Percentiles rank a stretch among this genome's conserved stretches.
Conservation (phyloP, 2,888 invertebrate genomes). For the Kuschelorhynchus macadamiae region DNA sequence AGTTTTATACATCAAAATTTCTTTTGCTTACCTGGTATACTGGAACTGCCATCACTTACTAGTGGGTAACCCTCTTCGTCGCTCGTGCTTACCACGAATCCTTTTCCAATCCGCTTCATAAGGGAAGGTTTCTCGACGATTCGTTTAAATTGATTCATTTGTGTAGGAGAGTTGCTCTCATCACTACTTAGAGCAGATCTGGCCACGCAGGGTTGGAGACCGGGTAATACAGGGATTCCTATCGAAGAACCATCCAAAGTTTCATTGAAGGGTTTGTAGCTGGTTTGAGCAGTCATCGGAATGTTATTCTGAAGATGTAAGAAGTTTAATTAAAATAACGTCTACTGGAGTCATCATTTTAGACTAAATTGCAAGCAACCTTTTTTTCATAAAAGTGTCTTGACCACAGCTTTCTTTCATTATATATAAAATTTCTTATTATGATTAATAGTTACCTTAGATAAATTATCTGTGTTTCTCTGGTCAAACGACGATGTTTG, state of each 20-base stretch:
- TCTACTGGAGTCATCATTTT: no score
- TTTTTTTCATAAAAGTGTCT: no score
- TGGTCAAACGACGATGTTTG: constrained; percentile 6
- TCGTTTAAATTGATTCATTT: constrained; percentile 87
- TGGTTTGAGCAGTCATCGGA: background rate
- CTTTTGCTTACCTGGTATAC: constrained; percentile 66
- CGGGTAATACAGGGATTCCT: constrained; percentile 30
- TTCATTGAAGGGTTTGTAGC: constrained; percentile 3
- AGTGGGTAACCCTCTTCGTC: constrained; percentile 81
- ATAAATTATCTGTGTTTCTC: background rate
- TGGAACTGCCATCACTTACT: constrained; percentile 74
- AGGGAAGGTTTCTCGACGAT: constrained; percentile 87
- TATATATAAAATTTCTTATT: no score
- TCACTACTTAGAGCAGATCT: constrained; percentile 81
- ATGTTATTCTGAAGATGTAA: constrained; percentile 8
- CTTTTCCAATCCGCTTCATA: constrained; percentile 83
- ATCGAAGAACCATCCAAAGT: constrained; percentile 25
- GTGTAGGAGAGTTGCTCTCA: constrained; percentile 90
- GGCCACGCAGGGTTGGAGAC: background rate
- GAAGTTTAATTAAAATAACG: no score
- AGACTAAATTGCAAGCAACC: no score
- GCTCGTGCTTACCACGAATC: constrained; percentile 73
- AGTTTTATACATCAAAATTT: no score
- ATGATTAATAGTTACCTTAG: no score
- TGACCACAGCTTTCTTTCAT: no score